A percentile compares a stretch with the other conserved stretches of the same genome.
Evolutionary conservation across 2,888 invertebrate species (phyloP).

Genomic region (Sylvicola cinctus): DNA sequence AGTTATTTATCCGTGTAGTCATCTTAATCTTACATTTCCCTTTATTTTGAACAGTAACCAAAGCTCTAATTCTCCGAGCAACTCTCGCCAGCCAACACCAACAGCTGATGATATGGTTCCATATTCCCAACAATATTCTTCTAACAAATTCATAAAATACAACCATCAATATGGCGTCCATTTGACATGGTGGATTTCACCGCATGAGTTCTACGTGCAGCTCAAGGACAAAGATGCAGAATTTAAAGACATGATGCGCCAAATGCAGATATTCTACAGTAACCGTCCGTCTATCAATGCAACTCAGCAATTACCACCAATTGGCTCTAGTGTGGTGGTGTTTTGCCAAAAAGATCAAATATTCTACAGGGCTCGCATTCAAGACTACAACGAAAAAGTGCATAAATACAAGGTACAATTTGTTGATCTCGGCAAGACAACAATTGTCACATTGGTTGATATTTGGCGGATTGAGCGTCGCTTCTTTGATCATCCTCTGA

Average conservation of each 20-base stretch:
- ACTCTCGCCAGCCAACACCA: too few species aligned
- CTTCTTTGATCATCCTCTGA: slow-evolving; percentile 41
- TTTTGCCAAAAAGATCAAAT: slow-evolving; percentile 48
- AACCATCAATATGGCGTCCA: background rate
- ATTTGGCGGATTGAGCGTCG: slow-evolving; percentile 49
- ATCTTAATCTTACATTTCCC: too few species aligned
- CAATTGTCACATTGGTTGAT: slow-evolving; percentile 36
- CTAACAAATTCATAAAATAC: too few species aligned
- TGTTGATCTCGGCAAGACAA: slow-evolving; percentile 56
- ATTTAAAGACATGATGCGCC: slow-evolving; percentile 47
- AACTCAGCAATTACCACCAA: slow-evolving; percentile 19
- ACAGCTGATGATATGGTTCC: too few species aligned
- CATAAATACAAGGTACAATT: slow-evolving; percentile 45
- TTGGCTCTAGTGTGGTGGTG: slow-evolving; percentile 45
- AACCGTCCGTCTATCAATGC: slow-evolving; percentile 18
- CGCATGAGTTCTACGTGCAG: slow-evolving; percentile 48
- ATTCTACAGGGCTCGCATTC: slow-evolving; percentile 45
- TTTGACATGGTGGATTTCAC: slow-evolving; percentile 50
- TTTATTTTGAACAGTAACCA: too few species aligned
- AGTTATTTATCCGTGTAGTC: too few species aligned
- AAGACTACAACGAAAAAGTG: slow-evolving; percentile 31
- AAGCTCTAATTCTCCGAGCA: too few species aligned
- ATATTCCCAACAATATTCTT: too few species aligned
- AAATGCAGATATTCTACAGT: slow-evolving; percentile 45
- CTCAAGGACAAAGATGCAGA: slow-evolving; percentile 28